phyloP scores from a whole-genome alignment of 1,140 invertebrate species.

The Oncopeltus fasciatus region DNA sequence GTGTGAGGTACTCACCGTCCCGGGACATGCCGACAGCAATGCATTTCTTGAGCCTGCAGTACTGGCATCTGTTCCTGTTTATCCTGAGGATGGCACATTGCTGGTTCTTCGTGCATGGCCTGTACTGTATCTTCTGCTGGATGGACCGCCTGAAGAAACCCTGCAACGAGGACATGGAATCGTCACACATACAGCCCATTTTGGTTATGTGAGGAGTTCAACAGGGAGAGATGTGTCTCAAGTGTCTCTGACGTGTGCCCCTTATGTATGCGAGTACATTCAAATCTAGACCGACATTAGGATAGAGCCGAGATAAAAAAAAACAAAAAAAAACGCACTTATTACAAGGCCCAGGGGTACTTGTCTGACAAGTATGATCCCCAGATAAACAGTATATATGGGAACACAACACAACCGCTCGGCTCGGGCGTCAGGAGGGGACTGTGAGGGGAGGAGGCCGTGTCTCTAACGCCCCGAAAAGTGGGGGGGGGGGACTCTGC shows the following conservation, averaged over 20 bases:
- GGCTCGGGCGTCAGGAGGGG: too few relatives aligned
- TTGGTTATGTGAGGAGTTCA: neutral
- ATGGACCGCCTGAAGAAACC: slow-evolving; percentile 78
- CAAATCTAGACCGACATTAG: too few relatives aligned
- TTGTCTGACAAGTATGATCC: too few relatives aligned
- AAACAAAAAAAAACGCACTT: too few relatives aligned
- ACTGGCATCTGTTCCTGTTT: slow-evolving; percentile 94
- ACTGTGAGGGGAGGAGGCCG: too few relatives aligned
- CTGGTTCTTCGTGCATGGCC: slow-evolving; percentile 93
- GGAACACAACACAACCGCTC: too few relatives aligned
- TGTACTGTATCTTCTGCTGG: slow-evolving; percentile 95
- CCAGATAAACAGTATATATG: too few relatives aligned
- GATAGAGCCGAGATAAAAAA: too few relatives aligned
- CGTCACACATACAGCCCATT: slow-evolving; percentile 21
- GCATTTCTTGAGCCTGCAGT: slow-evolving; percentile 94
- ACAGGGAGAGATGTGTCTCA: neutral
- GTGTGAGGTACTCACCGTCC: slow-evolving; percentile 77
- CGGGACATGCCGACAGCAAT: slow-evolving; percentile 95
- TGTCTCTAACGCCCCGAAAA: too few relatives aligned
- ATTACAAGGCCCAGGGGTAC: too few relatives aligned
- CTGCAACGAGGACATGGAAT: slow-evolving; percentile 41
- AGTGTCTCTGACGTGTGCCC: neutral
- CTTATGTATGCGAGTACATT: too few relatives aligned
- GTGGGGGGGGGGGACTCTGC: too few relatives aligned
- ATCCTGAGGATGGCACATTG: slow-evolving; percentile 92